Evolutionary conservation across 2,888 invertebrate genomes (phyloP).

Genomic region (Amphimallon solstitiale): DNA sequence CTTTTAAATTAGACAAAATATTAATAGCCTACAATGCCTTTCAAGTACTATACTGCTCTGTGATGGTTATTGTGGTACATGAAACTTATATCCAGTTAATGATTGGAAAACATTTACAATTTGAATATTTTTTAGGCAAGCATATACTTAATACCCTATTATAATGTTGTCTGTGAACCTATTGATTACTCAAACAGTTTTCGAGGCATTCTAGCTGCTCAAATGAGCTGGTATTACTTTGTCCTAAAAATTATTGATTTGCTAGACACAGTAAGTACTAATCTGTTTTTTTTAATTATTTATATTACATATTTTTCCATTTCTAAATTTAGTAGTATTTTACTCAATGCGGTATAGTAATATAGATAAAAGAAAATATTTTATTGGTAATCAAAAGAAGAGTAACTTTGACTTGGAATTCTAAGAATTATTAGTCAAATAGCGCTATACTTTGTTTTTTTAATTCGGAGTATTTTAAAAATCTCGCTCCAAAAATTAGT

Average conservation of each 20-base stretch:
- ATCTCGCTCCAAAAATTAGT: too few species aligned
- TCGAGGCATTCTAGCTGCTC: constrained; percentile 68
- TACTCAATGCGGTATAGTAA: too few species aligned
- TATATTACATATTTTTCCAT: constrained; percentile 27
- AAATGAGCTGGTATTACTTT: constrained; percentile 74
- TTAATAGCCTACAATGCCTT: constrained; percentile 73
- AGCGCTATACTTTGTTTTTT: too few species aligned
- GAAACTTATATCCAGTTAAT: neutral
- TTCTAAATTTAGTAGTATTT: too few species aligned
- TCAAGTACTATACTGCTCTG: constrained; percentile 66
- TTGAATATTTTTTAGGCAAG: neutral
- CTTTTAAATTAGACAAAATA: constrained; percentile 69
- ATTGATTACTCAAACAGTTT: constrained; percentile 73
- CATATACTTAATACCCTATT: constrained; percentile 33
- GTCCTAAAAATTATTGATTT: constrained; percentile 77
- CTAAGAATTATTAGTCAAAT: too few species aligned
- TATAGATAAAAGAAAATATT: too few species aligned
- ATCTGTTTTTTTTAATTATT: constrained; percentile 44
- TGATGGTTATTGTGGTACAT: constrained; percentile 53
- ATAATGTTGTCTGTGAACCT: constrained; percentile 71
- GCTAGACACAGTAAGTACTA: constrained; percentile 73
- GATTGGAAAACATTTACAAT: neutral
- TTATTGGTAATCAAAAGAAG: too few species aligned
- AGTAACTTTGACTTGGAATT: too few species aligned
- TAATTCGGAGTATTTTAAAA: too few species aligned